Conservation (phyloP, 2,888 invertebrate genomes). For the Tipula confusa region DNA sequence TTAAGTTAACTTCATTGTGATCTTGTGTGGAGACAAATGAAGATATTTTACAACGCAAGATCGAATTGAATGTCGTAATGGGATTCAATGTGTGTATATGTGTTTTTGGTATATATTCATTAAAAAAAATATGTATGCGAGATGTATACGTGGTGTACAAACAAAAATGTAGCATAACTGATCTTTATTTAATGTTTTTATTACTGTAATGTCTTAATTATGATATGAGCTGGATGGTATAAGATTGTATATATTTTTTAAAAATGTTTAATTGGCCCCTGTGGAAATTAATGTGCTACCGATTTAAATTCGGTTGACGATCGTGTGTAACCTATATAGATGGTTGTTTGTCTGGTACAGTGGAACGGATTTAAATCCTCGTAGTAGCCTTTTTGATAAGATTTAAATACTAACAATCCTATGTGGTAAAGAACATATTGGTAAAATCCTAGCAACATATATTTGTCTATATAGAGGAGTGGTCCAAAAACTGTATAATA, state of each 20-base stretch:
- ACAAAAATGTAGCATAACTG: background rate
- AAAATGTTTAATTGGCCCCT: background rate
- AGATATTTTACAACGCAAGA: conserved; percentile 26
- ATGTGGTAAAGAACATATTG: too few species aligned
- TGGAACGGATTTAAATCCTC: too few species aligned
- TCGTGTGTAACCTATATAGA: background rate
- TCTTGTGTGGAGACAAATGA: conserved; percentile 27
- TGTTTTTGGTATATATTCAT: background rate
- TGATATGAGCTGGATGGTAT: background rate
- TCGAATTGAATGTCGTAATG: background rate
- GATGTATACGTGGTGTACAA: background rate
- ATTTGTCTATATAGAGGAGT: too few species aligned
- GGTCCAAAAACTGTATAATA: too few species aligned
- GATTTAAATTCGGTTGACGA: too few species aligned
- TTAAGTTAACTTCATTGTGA: conserved; percentile 27
- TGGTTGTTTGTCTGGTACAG: too few species aligned
- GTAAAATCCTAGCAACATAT: too few species aligned
- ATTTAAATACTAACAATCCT: too few species aligned
- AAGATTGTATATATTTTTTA: background rate
- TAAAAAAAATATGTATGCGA: background rate
- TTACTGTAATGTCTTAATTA: background rate
- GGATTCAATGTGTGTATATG: background rate
- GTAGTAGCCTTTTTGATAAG: too few species aligned
- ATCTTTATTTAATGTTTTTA: background rate
- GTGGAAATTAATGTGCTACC: background rate